Percentiles rank a stretch among this genome's conserved stretches.
phyloP scores from a whole-genome alignment of 2,888 invertebrate species.

The Clostera curtula region DNA sequence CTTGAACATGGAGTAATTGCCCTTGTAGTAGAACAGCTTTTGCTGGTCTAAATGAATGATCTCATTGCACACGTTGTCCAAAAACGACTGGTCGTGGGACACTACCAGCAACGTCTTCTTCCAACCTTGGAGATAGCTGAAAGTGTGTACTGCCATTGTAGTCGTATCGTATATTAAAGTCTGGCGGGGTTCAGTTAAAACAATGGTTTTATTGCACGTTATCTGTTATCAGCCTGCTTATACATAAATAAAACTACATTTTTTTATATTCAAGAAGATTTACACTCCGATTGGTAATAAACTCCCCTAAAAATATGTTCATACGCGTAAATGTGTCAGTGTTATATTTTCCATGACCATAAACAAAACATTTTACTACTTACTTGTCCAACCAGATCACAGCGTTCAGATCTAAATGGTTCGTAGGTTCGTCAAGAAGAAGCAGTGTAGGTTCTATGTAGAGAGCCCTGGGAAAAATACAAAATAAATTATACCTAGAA shows the following conservation, averaged over 20 bases:
- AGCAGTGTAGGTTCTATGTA: conserved; percentile 98
- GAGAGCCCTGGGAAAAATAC: conserved; percentile 80
- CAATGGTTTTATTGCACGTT: no score
- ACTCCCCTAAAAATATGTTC: no score
- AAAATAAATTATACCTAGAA: conserved; percentile 1
- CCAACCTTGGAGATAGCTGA: conserved; percentile 96
- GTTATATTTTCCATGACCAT: conserved; percentile 4
- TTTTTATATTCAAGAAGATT: no score
- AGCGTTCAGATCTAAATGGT: conserved; percentile 98
- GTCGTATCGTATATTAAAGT: no score
- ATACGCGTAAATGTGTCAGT: no score
- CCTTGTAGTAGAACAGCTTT: conserved; percentile 97
- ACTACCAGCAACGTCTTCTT: conserved; percentile 98
- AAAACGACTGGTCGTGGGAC: conserved; percentile 99
- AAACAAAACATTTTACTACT: conserved; percentile 35
- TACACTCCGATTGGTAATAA: no score
- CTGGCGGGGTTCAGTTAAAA: no score
- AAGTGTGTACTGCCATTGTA: no score
- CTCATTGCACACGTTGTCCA: conserved; percentile 99
- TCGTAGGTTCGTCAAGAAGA: conserved; percentile 98
- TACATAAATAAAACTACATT: no score
- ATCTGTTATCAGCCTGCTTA: no score
- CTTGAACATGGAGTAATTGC: conserved; percentile 98
- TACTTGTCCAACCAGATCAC: conserved; percentile 99
- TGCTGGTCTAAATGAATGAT: conserved; percentile 97